Evolutionary conservation across 1,140 invertebrate species (phyloP).

Genomic region (Drosophila jambulina): DNA sequence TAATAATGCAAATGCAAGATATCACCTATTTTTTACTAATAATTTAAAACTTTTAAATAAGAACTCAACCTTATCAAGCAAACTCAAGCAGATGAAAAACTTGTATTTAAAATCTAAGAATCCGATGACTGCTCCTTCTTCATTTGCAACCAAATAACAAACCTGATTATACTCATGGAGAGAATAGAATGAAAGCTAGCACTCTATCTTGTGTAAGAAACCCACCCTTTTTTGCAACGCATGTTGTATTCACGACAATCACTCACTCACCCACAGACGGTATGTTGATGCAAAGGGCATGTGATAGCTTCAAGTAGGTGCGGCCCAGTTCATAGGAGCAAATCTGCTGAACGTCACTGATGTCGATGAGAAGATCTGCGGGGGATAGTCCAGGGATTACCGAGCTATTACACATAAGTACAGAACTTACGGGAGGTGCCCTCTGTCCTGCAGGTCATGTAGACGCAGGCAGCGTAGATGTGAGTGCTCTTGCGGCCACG

Average conservation of each 20-base stretch:
- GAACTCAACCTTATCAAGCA: not conserved
- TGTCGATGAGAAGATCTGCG: constrained; percentile 97
- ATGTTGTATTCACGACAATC: not conserved
- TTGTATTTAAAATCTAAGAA: not conserved
- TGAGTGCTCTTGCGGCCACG: constrained; percentile 95
- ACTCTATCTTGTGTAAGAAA: not conserved
- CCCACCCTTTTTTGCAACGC: not conserved
- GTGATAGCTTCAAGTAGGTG: constrained; percentile 95
- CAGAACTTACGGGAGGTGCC: constrained; percentile 94
- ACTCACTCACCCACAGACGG: constrained; percentile 94
- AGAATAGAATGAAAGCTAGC: not conserved
- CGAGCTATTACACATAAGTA: not conserved
- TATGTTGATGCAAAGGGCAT: constrained; percentile 96
- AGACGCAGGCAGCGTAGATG: constrained; percentile 98
- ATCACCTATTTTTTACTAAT: not conserved
- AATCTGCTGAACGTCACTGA: constrained; percentile 98
- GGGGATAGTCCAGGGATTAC: not conserved
- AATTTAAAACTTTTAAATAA: not conserved
- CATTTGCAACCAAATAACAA: not conserved
- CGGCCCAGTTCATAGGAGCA: constrained; percentile 98
- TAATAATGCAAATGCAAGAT: not conserved
- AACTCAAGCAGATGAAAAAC: not conserved
- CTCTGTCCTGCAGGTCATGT: constrained; percentile 98
- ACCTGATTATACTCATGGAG: not conserved
- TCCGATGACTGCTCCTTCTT: not conserved